A percentile compares a stretch with the other conserved stretches of the same genome.
These are phyloP conservation scores for Trypoxylon attenuatum DNA, from an alignment of 2,888 invertebrate genomes.

Conservation along the genomic window DNA sequence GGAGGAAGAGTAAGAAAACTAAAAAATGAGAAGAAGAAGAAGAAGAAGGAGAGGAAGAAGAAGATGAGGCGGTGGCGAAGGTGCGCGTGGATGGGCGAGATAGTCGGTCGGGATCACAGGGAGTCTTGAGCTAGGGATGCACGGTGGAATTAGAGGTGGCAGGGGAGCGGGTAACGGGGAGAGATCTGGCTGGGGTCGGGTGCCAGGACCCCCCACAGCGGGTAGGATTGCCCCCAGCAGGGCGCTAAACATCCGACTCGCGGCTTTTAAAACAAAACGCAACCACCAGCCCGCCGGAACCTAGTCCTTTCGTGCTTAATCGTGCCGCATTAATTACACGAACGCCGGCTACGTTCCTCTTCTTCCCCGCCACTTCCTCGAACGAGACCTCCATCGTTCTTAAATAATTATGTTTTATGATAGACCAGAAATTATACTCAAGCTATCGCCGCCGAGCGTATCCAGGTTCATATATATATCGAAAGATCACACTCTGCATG, in stretches of 20 bases:
- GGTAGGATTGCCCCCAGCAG: slow-evolving; percentile 73
- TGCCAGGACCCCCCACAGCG: slow-evolving; percentile 68
- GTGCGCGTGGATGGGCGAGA: slow-evolving; percentile 26
- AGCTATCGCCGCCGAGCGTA: slow-evolving; percentile 8
- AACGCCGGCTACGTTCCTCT: slow-evolving; percentile 56
- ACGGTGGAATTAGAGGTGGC: slow-evolving; percentile 41
- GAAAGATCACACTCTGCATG: neutral
- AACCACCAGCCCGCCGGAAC: slow-evolving; percentile 61
- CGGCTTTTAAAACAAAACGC: slow-evolving; percentile 71
- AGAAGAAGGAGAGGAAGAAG: slow-evolving; percentile 3
- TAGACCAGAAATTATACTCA: slow-evolving; percentile 25
- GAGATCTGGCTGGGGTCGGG: slow-evolving; percentile 53
- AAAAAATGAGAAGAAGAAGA: no score
- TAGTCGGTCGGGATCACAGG: slow-evolving; percentile 40
- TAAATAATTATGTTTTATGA: slow-evolving; percentile 22
- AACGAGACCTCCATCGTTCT: slow-evolving; percentile 3
- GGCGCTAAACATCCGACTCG: slow-evolving; percentile 70
- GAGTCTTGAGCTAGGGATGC: slow-evolving; percentile 35
- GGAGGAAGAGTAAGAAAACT: no score
- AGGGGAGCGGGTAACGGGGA: no score
- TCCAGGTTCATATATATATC: neutral
- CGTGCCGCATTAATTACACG: slow-evolving; percentile 73
- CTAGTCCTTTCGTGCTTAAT: slow-evolving; percentile 69
- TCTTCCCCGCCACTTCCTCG: slow-evolving; percentile 14
- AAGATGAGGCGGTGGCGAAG: slow-evolving; percentile 32